Percentiles rank a stretch among this genome's conserved stretches.
Conservation (phyloP, 92 coral and sea anemone species). For the Palythoa grandis region DNA sequence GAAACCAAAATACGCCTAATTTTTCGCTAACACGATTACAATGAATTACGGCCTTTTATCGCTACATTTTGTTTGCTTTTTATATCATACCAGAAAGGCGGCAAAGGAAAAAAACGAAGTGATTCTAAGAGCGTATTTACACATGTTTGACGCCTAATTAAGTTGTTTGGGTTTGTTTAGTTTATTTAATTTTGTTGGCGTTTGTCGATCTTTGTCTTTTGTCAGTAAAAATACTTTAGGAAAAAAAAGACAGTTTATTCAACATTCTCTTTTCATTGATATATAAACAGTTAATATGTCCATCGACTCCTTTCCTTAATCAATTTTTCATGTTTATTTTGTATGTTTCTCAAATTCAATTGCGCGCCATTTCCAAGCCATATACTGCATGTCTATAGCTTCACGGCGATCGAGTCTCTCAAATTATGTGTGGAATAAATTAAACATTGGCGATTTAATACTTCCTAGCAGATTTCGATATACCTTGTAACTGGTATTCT, state of each 20-base stretch:
- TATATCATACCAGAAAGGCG: neutral
- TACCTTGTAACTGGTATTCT: neutral
- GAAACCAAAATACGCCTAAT: neutral
- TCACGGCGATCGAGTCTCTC: neutral
- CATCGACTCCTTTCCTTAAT: neutral
- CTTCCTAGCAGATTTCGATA: neutral
- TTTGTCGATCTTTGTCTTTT: neutral
- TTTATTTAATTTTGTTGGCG: neutral
- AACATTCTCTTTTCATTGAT: neutral
- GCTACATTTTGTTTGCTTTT: neutral
- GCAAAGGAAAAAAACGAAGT: slow-evolving; percentile 35
- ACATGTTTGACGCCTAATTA: slow-evolving; percentile 47
- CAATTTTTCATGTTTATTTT: neutral
- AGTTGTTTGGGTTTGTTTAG: slow-evolving; percentile 34
- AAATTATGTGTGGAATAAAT: neutral
- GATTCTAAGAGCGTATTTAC: slow-evolving; percentile 33
- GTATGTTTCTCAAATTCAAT: neutral
- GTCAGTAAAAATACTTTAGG: neutral
- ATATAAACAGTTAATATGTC: neutral
- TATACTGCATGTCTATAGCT: neutral
- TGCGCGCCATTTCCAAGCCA: neutral
- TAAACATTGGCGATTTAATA: neutral
- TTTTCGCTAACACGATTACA: neutral
- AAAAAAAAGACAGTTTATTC: neutral
- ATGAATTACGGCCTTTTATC: neutral